Conservation (phyloP, 2,888 invertebrate genomes). For the Rhopalosiphum nymphaeae region DNA sequence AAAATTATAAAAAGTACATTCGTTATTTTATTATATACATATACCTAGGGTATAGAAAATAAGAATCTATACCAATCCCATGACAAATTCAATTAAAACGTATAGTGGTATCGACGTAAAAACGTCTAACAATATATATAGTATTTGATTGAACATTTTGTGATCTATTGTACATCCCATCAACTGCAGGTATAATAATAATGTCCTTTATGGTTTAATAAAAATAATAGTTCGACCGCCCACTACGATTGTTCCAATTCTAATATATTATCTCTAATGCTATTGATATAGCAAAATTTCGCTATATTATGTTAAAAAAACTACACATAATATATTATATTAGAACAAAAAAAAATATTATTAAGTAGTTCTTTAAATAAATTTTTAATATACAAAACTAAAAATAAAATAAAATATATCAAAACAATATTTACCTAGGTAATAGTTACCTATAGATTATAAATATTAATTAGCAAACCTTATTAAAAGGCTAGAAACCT, state of each 20-base stretch:
- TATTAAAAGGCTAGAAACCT: not conserved
- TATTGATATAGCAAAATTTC: not conserved
- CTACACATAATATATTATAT: not conserved
- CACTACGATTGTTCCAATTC: constrained; percentile 68
- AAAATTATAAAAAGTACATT: not conserved
- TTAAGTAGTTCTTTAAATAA: not conserved
- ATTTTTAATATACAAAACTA: not conserved
- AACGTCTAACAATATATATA: not conserved
- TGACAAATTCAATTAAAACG: constrained; percentile 4
- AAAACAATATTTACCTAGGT: not conserved
- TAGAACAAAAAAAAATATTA: not conserved
- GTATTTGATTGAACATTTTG: not conserved
- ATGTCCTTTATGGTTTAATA: not conserved
- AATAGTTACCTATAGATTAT: not conserved
- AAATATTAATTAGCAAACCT: not conserved
- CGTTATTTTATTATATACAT: not conserved
- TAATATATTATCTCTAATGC: not conserved
- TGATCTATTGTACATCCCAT: not conserved
- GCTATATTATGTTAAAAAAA: not conserved
- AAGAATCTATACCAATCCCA: not conserved
- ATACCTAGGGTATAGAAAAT: not conserved
- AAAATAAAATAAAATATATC: not conserved
- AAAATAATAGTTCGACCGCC: constrained; percentile 73
- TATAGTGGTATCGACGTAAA: not conserved
- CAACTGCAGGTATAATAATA: not conserved